Base-by-base conservation (phyloP, 2,888 invertebrate genomes). In the Thymelicus lineola region DNA sequence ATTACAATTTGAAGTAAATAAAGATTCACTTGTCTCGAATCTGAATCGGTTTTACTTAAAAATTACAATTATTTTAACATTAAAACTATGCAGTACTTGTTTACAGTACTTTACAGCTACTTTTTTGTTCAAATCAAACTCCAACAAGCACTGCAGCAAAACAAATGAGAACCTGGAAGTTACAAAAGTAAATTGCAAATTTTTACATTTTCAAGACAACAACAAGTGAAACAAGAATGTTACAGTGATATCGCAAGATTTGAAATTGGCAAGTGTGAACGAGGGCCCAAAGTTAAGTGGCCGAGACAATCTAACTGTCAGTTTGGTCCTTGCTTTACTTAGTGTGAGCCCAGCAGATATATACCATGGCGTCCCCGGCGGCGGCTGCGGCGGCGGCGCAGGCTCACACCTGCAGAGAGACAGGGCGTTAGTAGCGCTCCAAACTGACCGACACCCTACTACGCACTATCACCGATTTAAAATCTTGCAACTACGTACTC, bases 131-230 rank as follows among this genome's bases (percentile, higher is more conserved):
- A 89, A 94, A 94, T 89, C 90, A 93, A 93, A 91, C 92, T 92
- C 94, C 94, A 94, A 94, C 94, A 94, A 94, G 94, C 94, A 94
- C 94, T 94, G 94, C 94, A 90, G 93, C 94, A 94, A 94, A 94
- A 89, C 90, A 94, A 92, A 91, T 89, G 91, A 86, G 87, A 93
- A 93, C 94, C 94, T 94, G 94, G 90, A 94, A 94, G 89, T 94
- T 94, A 91, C 90, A 91, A 93, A 82, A 89, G 85, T 84, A 83
- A 91, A 88, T 88, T 90, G 89, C 87, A 91, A 89, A 88, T 80
- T 86, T 92, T 91, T 84, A 91, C 89, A 88, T 91, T 91, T 87
- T 85, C 86, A 80, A 84, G 83, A 91, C 92, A 91, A 91, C 91
- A 83, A 91, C 86, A 85, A 82, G 80, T 79, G 80, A 83, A 86